These are phyloP conservation scores for Strix occidentalis DNA, from an alignment of 2,797 vertebrate genomes.

Conservation along the genomic window DNA sequence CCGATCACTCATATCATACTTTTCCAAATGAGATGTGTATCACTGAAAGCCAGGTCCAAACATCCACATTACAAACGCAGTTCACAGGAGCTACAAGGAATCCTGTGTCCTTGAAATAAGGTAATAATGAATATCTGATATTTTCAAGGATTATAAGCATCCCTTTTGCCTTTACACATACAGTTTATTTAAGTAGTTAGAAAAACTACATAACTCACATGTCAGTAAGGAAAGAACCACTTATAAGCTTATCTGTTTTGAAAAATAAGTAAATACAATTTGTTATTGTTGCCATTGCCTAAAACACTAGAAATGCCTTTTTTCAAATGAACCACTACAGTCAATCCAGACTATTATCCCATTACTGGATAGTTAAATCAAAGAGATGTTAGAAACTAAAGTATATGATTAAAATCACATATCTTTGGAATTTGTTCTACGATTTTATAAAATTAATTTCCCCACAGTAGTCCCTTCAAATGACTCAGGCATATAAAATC, in stretches of 20 bases:
- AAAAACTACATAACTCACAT: not conserved
- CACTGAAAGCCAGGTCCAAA: not conserved
- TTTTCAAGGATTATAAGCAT: not conserved
- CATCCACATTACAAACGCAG: not conserved
- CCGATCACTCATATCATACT: not conserved
- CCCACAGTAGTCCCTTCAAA: not conserved
- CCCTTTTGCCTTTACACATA: not conserved
- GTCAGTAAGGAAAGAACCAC: not conserved
- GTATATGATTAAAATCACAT: not conserved
- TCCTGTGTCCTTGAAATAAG: not conserved
- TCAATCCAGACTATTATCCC: constrained; percentile 30
- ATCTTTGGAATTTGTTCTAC: not conserved
- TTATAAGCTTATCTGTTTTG: not conserved
- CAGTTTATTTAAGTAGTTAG: not conserved
- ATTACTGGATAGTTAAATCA: not conserved
- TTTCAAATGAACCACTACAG: constrained; percentile 1
- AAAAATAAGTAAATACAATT: not conserved
- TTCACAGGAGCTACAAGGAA: not conserved
- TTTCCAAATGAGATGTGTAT: not conserved
- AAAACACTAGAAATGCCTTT: not conserved
- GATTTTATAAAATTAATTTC: constrained; percentile 35
- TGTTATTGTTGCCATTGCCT: not conserved
- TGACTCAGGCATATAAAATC: not conserved
- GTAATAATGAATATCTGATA: not conserved
- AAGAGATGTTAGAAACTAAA: not conserved